Conservation (phyloP, 2,797 vertebrate species). For the Lepilemur ruficaudatus region DNA sequence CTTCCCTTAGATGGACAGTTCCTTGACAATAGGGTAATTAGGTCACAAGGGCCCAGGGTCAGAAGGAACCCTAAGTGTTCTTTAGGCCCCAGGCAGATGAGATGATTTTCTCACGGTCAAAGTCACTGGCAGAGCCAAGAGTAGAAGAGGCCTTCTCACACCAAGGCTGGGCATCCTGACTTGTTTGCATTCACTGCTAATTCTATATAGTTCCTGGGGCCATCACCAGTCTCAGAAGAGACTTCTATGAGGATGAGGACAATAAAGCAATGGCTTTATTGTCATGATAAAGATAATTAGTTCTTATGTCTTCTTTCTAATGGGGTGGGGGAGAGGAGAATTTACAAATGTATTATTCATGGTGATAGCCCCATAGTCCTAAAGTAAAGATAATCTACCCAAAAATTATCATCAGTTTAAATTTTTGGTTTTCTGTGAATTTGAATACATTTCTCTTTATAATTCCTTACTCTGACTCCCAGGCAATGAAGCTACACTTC, state of each 20-base stretch:
- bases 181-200: not conserved
- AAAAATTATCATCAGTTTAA: not conserved
- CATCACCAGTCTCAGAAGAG: not conserved
- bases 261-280: slow-evolving; percentile 1
- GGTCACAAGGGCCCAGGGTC: not conserved
- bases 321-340: not conserved
- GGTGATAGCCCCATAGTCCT: not conserved
- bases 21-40: not conserved
- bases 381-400: not conserved
- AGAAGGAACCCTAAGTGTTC: not conserved
- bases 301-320: not conserved
- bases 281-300: not conserved
- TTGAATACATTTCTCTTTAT: not conserved
- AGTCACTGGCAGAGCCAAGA: not conserved
- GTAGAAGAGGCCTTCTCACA: not conserved
- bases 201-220: not conserved
- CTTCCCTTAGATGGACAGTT: not conserved
- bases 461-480: not conserved
- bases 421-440: not conserved
- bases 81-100: not conserved
- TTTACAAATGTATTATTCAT: not conserved
- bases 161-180: too few relatives aligned
- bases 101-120: not conserved
- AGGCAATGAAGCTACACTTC: not conserved
- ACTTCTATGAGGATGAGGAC: not conserved